Evolutionary conservation across 2,888 invertebrate species (phyloP), one percentile per base, ranked within the genome.

Genomic region (Andrena fulva): DNA sequence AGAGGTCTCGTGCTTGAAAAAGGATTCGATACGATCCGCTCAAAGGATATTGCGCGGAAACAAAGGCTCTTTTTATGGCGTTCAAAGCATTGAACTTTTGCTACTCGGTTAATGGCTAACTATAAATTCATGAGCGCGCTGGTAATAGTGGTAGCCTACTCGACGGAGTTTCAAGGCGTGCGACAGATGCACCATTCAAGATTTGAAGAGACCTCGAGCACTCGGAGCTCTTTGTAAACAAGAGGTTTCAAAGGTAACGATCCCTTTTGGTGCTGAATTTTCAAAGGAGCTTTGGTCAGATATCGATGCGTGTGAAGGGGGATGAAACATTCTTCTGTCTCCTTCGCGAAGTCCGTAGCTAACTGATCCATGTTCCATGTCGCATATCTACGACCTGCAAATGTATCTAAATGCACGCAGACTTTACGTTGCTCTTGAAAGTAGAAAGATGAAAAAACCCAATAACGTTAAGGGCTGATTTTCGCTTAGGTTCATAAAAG

Each of bases 221-320:
- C 69, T 66, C 56, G 62, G 70, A 78, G 66, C 67, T 63, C 73
- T 77, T 83, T 73, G 48, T 42, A 66, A 68, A 54, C 52, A 66
- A 68, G 69, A 60, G 63, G 75, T 68, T 69, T 67, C 77, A 66
- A 63, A 85, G 72, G 77, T 80, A 84, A 83, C 83, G 77, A 82
- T 80, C 71, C 59, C 78, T 78, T 79, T 76, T n/a, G 59, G 60
- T 20, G 29, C 27, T 56, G 75, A 52, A 75, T 81, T 71, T 82
- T 82, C 77, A 84, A 82, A 85, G 81, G 54, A 67, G 68, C 71
- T 77, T 42, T 64, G 76, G 76, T 73, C 73, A 69, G 76, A 76
- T 78, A 79, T 84, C 82, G 87, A 60, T 56, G 66, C 60, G 72
- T 52, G 60, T 20, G 52, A 56, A 48, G 67, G 60, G 66, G 48